A percentile compares a stretch with the other conserved stretches of the same genome.
Evolutionary conservation across 2,888 invertebrate genomes (phyloP).

Genomic region (Trichacis sp.): DNA sequence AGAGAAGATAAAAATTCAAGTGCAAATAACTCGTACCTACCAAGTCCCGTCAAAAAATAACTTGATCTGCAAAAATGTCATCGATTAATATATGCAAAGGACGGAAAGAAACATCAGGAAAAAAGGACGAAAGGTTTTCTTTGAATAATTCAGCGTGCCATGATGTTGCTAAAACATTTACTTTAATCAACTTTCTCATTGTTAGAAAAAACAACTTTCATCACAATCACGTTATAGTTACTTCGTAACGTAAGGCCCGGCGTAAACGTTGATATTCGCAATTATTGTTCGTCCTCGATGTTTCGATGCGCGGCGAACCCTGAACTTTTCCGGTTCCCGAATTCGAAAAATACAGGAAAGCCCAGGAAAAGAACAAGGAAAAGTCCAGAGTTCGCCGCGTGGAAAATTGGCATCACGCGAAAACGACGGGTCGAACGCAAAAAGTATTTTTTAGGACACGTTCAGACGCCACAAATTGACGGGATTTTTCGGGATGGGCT

Average conservation of each 20-base stretch:
- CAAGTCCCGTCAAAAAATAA: no score
- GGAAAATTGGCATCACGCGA: not conserved
- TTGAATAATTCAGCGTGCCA: constrained; percentile 27
- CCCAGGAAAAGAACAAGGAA: not conserved
- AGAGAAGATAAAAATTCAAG: not conserved
- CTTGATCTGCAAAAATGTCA: not conserved
- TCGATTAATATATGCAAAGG: no score
- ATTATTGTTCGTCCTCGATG: no score
- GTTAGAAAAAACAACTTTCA: constrained; percentile 56
- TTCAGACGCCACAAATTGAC: constrained; percentile 55
- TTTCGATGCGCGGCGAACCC: not conserved
- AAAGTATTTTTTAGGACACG: constrained; percentile 18
- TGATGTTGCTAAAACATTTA: constrained; percentile 52
- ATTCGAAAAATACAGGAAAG: not conserved
- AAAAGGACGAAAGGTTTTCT: not conserved
- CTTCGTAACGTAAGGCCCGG: constrained; percentile 45
- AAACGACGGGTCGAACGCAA: constrained; percentile 22
- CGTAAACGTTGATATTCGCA: constrained; percentile 28
- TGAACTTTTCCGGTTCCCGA: not conserved
- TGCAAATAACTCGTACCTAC: constrained; percentile 3
- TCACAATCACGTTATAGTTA: constrained; percentile 56
- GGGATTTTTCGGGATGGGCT: constrained; percentile 45
- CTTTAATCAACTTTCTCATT: constrained; percentile 50
- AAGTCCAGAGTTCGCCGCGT: not conserved
- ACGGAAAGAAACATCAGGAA: constrained; percentile 6